phyloP scores from a whole-genome alignment of 2,113 vertebrate species.

The Thryonomys swinderianus region DNA sequence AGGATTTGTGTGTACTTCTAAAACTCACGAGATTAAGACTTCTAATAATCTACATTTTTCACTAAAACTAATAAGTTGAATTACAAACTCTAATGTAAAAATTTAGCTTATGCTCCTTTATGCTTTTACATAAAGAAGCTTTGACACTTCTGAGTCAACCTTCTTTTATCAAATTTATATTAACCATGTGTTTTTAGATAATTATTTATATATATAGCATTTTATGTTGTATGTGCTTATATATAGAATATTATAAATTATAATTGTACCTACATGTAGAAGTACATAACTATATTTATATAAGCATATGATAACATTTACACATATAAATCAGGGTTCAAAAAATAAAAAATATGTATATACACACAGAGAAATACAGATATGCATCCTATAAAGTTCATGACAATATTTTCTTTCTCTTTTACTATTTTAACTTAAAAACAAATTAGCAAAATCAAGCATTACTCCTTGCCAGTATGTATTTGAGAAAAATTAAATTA shows the following conservation, averaged over 20 bases:
- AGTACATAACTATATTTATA: background rate
- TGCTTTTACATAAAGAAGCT: background rate
- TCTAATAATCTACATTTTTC: background rate
- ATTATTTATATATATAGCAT: background rate
- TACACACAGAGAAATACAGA: background rate
- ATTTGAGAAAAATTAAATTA: conserved; percentile 28
- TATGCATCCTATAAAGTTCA: background rate
- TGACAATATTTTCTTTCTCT: background rate
- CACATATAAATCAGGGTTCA: conserved; percentile 1
- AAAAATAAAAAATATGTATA: background rate
- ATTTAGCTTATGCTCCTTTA: background rate
- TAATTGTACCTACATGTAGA: background rate
- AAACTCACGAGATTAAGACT: background rate
- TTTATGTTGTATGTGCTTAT: background rate
- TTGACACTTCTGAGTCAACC: background rate
- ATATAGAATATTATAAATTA: background rate
- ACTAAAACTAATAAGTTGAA: background rate
- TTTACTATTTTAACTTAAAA: conserved; percentile 1
- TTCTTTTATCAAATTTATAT: background rate
- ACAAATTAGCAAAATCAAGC: conserved; percentile 26
- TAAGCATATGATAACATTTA: background rate
- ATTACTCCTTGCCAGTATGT: background rate
- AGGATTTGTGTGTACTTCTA: background rate
- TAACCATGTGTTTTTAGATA: background rate
- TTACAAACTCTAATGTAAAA: background rate